Evolutionary conservation across 2,113 vertebrate species (phyloP), one percentile per base, ranked within the genome.

Genomic region (Lampris incognitus): DNA sequence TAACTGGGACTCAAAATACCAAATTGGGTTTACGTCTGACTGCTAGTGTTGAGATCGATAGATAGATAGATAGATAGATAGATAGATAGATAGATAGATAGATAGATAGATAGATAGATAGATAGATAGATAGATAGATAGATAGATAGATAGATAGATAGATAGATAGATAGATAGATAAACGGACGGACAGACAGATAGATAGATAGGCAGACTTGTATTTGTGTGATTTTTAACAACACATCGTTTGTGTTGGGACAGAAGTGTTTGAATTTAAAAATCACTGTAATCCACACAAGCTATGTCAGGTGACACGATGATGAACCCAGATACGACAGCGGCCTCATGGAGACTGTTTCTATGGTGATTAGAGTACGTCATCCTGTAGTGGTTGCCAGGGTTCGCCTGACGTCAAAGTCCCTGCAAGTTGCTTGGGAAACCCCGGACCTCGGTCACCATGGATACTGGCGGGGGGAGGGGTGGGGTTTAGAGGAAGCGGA

Each of bases 401-500:
- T 64, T 86, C 62, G 79, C 49, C 79, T 94, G 93, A 95, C 94
- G 94, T 94, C 87, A 91, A 91, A 84, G 83, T 84, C 92, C 94
- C 92, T 94, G 91, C 52, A 87, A 90, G 81, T 82, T 82, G 87
- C 83, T 72, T 67, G 40, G 85, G 85, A 94, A 90, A 94, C 94
- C 94, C 94, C 93, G 83, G 73, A 84, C 77, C 74, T 48, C 36
- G 70, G 93, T 95, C 82, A 66, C 91, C 82, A 67, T 85, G 88
- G 94, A 89, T 80, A 95, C 90, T 50, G 88, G 88, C 85, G 87
- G 91, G 92, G 92, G 91, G 90, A 88, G 92, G 91, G 91, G 94
- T 82, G 92, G 90, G 87, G 91, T 87, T 93, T 91, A 87, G 90
- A 94, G 94, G 93, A 95, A 95, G 94, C 94, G 94, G 94, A 95